Evolutionary conservation across 2,888 invertebrate genomes (phyloP), one percentile per base, ranked within the genome.

Genomic region (Drosophila putrida): DNA sequence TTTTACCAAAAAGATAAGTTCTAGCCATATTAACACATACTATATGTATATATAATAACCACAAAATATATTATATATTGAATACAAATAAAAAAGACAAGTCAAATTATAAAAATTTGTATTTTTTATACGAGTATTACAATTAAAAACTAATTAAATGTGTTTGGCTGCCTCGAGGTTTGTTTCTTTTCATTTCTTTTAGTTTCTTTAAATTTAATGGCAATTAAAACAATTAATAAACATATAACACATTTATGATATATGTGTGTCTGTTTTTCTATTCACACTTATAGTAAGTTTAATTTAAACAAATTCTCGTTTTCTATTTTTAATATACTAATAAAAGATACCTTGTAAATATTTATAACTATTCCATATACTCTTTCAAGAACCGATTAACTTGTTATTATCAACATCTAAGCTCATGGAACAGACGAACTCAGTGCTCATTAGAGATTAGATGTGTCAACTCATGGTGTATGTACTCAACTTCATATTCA

Each of bases 381-480:
- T 27, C 33, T 43, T 13, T 15, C 2, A 11, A 20, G 4, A 25
- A 13, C 27, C 51, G 31, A 53, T 53, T 44, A 61, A 31, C 43
- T 20, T 1, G 11, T 36, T 44, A 44, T 61, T 35, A 53, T 53
- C 28, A 44, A 1, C 20, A 13, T 13, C 36, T 15, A 28, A 10
- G 27, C 35, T 53, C 11, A 15, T 15, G 9, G 49, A 13, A 5
- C 36, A 13, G 33, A 44, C 50, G 33, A 46, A 46, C 13, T 38
- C n/a, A 10, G 44, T 49, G 49, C 41, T 59, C 50, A 59, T 68
- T 78, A 71, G 28, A 64, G 65, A 75, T 64, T 53, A 50, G 43
- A 58, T 20, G 36, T 36, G 64, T 33, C 11, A 28, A 54, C 62
- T 73, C 68, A 73, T 67, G 50, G 27, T 47, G 11, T 10, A 35